Evolutionary conservation across 1,140 invertebrate genomes (phyloP), one percentile per base, ranked within the genome.

Genomic region (Monochamus saltuarius): DNA sequence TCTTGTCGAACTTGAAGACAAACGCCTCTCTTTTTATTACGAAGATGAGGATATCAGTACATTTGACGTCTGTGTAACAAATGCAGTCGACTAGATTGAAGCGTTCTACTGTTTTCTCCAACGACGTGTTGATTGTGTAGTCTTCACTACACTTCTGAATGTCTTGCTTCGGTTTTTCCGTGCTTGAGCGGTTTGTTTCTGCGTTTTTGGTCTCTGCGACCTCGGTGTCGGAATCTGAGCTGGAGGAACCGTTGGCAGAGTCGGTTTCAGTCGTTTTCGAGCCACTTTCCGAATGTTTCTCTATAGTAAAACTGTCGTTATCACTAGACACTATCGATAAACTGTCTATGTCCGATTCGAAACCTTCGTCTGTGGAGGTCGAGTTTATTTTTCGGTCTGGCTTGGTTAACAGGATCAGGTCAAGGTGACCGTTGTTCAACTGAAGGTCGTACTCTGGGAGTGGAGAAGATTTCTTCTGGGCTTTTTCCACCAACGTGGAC

Each of bases 261-360:
- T 76, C 74, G 1, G 74, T 75, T 56, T 75, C 75, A 7, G 57
- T 62, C 3, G 59, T 58, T 46, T 63, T 61, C 8, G 35, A 13
- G 11, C 38, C 47, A 29, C 50, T 61, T 22, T 68, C 58, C 4
- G 51, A 45, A 8, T 53, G 19, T 52, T 69, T 67, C 9, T 63
- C 61, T 36, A 46, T 55, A n/a, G 60, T 67, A 42, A 68, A 71
- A 42, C 68, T 70, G 35, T 71, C 73, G 43, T 63, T 66, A 61
- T 75, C 74, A 45, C 66, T 72, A n/a, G 74, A 76, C 7, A 77
- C 61, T 42, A 75, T 59, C 10, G 75, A 74, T 16, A 75, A 57
- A 49, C 64, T 76, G 55, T 77, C 76, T 34, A 75, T 74, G 57
- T 78, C 76, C 7, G 76, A 77, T 66, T 78, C 77, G 63, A 78